phyloP scores from a whole-genome alignment of 2,888 invertebrate genomes.

The Phlogophora meticulosa region DNA sequence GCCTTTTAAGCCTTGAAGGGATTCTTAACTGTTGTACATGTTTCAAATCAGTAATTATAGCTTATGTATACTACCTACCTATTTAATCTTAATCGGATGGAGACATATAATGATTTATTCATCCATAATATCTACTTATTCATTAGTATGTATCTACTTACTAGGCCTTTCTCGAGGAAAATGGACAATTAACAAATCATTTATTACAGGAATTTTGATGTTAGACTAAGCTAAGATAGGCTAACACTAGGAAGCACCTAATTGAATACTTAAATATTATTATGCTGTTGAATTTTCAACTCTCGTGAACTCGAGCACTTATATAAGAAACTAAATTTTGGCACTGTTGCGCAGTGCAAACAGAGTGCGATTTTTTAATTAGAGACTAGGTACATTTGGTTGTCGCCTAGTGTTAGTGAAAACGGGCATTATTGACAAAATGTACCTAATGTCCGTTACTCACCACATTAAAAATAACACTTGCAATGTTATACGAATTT shows the following conservation, averaged over 20 bases:
- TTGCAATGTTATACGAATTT: conserved; percentile 18
- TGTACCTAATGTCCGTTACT: conserved; percentile 3
- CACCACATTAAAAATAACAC: conserved; percentile 27
- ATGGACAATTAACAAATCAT: conserved; percentile 7
- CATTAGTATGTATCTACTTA: neutral
- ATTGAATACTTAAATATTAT: no score
- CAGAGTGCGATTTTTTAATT: no score
- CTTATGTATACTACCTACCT: neutral
- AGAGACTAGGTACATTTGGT: no score
- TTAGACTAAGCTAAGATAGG: neutral
- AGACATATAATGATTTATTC: conserved; percentile 18
- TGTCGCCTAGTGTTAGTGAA: no score
- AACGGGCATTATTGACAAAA: conserved; percentile 12
- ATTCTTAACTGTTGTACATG: conserved; percentile 31
- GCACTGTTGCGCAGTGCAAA: no score
- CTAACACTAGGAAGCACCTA: neutral
- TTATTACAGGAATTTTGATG: conserved; percentile 21
- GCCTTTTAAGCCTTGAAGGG: conserved; percentile 75
- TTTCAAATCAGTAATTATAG: conserved; percentile 28
- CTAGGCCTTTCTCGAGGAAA: neutral
- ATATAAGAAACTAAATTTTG: no score
- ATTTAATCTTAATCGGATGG: conserved; percentile 17
- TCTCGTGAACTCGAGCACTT: no score
- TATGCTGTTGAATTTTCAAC: no score
- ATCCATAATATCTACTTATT: conserved; percentile 23